Conservation (phyloP, 1,140 invertebrate species). For the Heterodera carotae region DNA sequence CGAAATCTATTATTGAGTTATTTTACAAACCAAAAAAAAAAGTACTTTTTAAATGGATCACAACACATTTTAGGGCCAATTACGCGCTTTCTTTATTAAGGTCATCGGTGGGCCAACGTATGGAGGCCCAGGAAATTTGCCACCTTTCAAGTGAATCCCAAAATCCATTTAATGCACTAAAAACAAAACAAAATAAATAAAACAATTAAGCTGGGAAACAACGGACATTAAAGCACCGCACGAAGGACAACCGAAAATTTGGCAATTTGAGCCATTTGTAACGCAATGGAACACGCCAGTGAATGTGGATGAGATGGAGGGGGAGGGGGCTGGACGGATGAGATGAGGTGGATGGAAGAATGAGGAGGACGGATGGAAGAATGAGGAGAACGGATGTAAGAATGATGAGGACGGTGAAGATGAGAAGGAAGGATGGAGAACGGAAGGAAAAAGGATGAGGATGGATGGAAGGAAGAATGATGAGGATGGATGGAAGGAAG, state of each 20-base stretch:
- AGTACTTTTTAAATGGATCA: no score
- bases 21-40: no score
- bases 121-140: slow-evolving; percentile 38
- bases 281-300: slow-evolving; percentile 67
- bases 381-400: no score
- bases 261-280: slow-evolving; percentile 73
- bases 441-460: no score
- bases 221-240: slow-evolving; percentile 72
- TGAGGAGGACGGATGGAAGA: no score
- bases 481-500: no score
- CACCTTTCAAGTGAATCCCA: slow-evolving; percentile 43
- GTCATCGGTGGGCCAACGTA: slow-evolving; percentile 71
- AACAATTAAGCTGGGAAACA: slow-evolving; percentile 76
- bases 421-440: no score
- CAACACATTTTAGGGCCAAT: not conserved
- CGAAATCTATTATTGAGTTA: no score
- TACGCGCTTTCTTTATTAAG: slow-evolving; percentile 20
- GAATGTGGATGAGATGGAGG: slow-evolving; percentile 37
- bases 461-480: no score
- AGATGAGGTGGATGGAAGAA: not conserved
- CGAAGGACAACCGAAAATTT: slow-evolving; percentile 77
- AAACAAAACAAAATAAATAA: not conserved
- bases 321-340: no score
- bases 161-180: no score
- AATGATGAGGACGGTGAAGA: no score